Base-by-base conservation (phyloP, 2,888 invertebrate species). In the Crematogaster levior region DNA sequence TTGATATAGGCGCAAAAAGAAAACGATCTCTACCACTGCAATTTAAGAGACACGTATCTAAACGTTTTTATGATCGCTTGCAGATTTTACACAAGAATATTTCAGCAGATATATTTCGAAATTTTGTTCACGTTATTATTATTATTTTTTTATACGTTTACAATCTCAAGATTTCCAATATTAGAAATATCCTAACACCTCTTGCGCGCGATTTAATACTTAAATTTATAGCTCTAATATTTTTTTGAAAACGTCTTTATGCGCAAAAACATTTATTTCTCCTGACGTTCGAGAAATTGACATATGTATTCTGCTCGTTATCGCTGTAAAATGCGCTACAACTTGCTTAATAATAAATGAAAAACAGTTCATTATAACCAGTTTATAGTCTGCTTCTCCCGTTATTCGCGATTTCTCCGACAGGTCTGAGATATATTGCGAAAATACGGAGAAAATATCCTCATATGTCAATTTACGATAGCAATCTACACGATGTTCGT, bases 401-500 rank as follows among this genome's bases (percentile, higher is more conserved):
- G 30, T 77, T 77, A 56, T 12, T 68, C 21, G 7, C 21, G 68
- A 74, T 46, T 73, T 75, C 51, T 53, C 48, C 15, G 15, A 6
- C 21, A 68, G 30, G 5, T 77, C 12, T 30, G 40, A 40, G 68
- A 75, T 34, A 68, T 24, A 40, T 34, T 3, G 53, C 15, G 30
- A 68, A 77, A 68, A 63, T 15, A 4, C 10, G 30, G 12, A 21
- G 24, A 40, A 66, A 75, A 53, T 53, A 70, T 46, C 27, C 63
- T 40, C 15, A n/a, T n/a, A 53, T 30, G 53, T 53, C 53, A 53
- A 75, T 74, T n/a, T 46, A 65, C 34, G 37, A 37, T n/a, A 21
- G 37, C 66, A 66, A 66, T 77, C 30, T 30, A 40, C 53, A n/a
- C 24, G 77, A 77, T 30, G 58, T 81, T 79, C 75, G 81, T 68